Evolutionary conservation across 2,797 vertebrate genomes (phyloP).

Genomic region (Alauda arvensis): DNA sequence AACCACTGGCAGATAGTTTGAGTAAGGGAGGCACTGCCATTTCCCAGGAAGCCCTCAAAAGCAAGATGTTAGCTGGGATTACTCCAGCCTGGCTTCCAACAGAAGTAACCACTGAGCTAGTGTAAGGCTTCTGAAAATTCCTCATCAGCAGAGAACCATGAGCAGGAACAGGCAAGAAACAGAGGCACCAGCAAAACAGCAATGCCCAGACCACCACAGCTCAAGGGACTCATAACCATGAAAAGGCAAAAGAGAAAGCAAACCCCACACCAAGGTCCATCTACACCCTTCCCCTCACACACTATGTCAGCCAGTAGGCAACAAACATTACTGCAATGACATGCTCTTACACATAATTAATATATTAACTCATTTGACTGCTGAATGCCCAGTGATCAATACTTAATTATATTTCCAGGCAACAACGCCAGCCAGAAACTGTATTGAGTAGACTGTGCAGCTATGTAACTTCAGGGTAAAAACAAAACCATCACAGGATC

Average conservation of each 20-base stretch:
- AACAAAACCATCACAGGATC: not conserved
- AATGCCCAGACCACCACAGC: not conserved
- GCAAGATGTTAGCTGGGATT: not conserved
- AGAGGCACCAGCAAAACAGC: not conserved
- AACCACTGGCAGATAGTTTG: not conserved
- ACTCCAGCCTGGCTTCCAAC: not conserved
- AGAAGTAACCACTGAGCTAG: not conserved
- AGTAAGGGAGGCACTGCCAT: not conserved
- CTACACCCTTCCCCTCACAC: not conserved
- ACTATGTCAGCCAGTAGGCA: not conserved
- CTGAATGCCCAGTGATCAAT: conserved; percentile 19
- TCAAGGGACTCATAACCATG: not conserved
- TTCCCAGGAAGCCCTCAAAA: not conserved
- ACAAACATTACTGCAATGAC: not conserved
- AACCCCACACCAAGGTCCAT: not conserved
- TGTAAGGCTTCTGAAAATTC: not conserved
- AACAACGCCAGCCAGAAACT: not conserved
- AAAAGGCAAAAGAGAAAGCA: not conserved
- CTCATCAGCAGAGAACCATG: rapidly evolving
- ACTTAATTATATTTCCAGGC: conserved; percentile 24
- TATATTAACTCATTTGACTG: not conserved
- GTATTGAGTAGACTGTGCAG: not conserved
- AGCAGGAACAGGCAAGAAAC: not conserved
- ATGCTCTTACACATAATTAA: not conserved
- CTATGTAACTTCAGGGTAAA: not conserved